Base-by-base conservation (phyloP, 64 coral and sea anemone genomes). In the Montipora capricornis region DNA sequence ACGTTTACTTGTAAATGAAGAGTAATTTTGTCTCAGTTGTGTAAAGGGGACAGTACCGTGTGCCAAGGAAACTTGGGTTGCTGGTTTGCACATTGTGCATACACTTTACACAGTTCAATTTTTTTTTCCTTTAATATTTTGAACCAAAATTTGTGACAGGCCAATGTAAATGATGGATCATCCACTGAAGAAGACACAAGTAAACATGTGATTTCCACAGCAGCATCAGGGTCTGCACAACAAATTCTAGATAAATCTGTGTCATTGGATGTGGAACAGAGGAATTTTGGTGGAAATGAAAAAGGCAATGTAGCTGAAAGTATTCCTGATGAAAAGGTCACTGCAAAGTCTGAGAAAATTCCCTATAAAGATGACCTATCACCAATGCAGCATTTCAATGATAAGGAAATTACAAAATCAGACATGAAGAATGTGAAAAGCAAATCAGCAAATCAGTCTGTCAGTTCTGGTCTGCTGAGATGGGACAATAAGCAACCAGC, bases 401-500 rank as follows among this genome's bases (percentile, higher is more conserved):
- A 46, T 49, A 44, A 71, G 4, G 66, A 2, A 70, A 10, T 37
- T 1, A 8, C 46, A 0, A 83, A 67, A 68, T 68, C 60, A 47
- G 44, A 47, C 47, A 15, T 44, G 49, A 80, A 58, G 52, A 53
- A 57, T 16, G 15, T 69, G 16, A 46, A 86, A 29, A 71, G 26
- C 17, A 71, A 71, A 86, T 6, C 4, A 45, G 8, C 16, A 22
- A 86, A 71, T 17, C 44, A 45, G 46, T 71, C 16, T 57, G 6
- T 11, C 0, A 50, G 19, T 70, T 26, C 60, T 24, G 4, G 16
- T 15, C 20, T 86, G 3, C 50, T 86, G 5, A 86, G 71, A 44
- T 86, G 82, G 82, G 71, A 16, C 4, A 86, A 86, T 47, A 86
- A 71, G 44, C 44, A 49, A 19, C 16, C 66, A 71, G 44, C 82